phyloP scores from a whole-genome alignment of 2,797 vertebrate genomes.

The Atherinosoma microstoma region DNA sequence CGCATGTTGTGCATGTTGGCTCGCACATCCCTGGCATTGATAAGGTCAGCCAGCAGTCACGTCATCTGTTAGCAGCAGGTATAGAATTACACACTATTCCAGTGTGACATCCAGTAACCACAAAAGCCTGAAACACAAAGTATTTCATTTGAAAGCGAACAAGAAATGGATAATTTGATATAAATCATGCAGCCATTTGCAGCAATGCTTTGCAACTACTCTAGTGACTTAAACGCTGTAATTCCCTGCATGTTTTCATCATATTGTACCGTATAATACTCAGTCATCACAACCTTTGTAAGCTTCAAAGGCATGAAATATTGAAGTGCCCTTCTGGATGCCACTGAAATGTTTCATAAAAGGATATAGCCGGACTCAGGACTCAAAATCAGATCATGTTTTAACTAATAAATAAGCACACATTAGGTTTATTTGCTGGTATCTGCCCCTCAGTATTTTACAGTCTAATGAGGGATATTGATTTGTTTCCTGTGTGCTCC shows the following conservation, averaged over 20 bases:
- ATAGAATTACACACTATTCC: conserved; percentile 66
- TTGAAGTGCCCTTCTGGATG: conserved; percentile 8
- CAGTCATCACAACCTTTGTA: conserved; percentile 50
- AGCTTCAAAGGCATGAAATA: conserved; percentile 18
- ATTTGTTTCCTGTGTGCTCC: conserved; percentile 28
- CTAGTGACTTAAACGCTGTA: conserved; percentile 33
- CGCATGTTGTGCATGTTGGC: conserved; percentile 38
- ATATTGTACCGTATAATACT: conserved; percentile 31
- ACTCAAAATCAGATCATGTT: conserved; percentile 14
- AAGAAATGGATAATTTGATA: conserved; percentile 63
- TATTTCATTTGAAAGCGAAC: conserved; percentile 71
- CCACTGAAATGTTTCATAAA: conserved; percentile 23
- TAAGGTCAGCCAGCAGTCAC: conserved; percentile 77
- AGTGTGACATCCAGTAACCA: conserved; percentile 64
- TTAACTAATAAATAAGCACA: conserved; percentile 2
- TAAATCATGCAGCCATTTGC: conserved; percentile 54
- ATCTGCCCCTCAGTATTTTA: conserved; percentile 31
- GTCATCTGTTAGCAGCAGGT: conserved; percentile 63
- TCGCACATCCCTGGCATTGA: conserved; percentile 49
- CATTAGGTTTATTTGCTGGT: background rate
- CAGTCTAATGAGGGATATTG: conserved; percentile 58
- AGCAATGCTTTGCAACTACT: conserved; percentile 59
- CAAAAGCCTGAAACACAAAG: conserved; percentile 67
- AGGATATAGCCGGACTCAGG: conserved; percentile 6
- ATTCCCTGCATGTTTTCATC: conserved; percentile 22